Evolutionary conservation across 2,797 vertebrate species (phyloP), one percentile per base, ranked within the genome.

Genomic region (Phrynocephalus guinanensis): DNA sequence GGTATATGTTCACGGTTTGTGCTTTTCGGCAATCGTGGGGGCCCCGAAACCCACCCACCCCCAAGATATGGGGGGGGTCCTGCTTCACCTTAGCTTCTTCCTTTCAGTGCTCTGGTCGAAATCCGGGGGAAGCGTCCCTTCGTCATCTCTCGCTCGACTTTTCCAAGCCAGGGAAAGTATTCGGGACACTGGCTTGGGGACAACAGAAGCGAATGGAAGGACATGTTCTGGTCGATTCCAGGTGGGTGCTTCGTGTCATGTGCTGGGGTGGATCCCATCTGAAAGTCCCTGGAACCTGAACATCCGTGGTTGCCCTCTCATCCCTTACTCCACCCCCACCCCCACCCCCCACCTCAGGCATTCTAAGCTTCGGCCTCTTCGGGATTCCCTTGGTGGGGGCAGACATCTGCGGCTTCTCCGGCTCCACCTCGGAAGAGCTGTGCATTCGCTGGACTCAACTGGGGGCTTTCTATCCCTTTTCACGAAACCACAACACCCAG

Each of bases 121-220:
- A 97, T 98, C 86, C 50, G 94, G 67, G 92, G 92, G 1, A 98
- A 98, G 89, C 97, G 98, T 2, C 97, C 98, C 0, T 97, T 99
- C 0, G 11, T 98, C 33, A 98, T 99, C 92, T 98, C 98, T 22
- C 98, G 98, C 86, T 99, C 98, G 92, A 98, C 98, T 71, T 98
- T 98, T 95, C 97, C 98, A 48, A 97, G 98, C 95, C 98, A 98
- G 93, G 98, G 98, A 11, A 92, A 70, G 63, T 98, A 98, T 91
- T 98, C 98, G 0, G 98, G 98, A 4, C 98, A 99, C 95, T 99
- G 98, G 98, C 95, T 98, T 79, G 98, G 98, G 3, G 98, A 98
- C 95, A 98, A 98, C 95, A 92, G 92, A 82, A 98, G 98, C 91
- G 96, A 96, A 77, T 99, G 98, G 98, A 98, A 97, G 92, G 98